phyloP scores from a whole-genome alignment of 2,888 invertebrate species.

The Neoscelio sp. region DNA sequence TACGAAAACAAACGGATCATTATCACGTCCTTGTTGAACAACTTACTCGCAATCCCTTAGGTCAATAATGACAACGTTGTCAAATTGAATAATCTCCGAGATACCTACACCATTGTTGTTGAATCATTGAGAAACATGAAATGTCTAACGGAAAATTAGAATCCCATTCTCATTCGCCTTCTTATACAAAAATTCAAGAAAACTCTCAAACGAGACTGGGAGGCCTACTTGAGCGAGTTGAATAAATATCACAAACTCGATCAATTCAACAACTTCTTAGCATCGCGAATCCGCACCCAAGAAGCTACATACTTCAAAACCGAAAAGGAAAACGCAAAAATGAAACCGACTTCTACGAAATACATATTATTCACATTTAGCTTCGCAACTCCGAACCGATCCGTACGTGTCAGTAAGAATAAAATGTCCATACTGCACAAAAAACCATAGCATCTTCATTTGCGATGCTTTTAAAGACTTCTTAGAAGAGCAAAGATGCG shows the following conservation, averaged over 20 bases:
- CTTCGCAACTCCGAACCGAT: too few relatives aligned
- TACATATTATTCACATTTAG: too few relatives aligned
- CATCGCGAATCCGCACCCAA: neutral
- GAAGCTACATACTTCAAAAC: neutral
- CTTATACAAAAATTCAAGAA: neutral
- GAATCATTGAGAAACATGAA: neutral
- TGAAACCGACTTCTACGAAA: too few relatives aligned
- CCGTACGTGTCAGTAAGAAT: too few relatives aligned
- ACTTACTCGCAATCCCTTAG: neutral
- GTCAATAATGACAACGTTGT: neutral
- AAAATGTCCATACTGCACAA: too few relatives aligned
- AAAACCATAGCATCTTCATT: too few relatives aligned
- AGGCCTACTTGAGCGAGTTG: neutral
- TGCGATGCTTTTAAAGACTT: neutral
- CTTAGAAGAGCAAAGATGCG: neutral
- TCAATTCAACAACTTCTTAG: neutral
- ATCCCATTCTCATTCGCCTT: neutral
- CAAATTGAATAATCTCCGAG: neutral
- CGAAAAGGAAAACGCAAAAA: too few relatives aligned
- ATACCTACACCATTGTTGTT: neutral
- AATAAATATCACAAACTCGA: neutral
- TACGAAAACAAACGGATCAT: conserved; percentile 11
- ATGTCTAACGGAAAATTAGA: neutral
- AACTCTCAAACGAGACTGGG: neutral
- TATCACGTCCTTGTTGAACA: conserved; percentile 3